Base-by-base conservation (phyloP, 2,888 invertebrate species). In the Phasia obesa region DNA sequence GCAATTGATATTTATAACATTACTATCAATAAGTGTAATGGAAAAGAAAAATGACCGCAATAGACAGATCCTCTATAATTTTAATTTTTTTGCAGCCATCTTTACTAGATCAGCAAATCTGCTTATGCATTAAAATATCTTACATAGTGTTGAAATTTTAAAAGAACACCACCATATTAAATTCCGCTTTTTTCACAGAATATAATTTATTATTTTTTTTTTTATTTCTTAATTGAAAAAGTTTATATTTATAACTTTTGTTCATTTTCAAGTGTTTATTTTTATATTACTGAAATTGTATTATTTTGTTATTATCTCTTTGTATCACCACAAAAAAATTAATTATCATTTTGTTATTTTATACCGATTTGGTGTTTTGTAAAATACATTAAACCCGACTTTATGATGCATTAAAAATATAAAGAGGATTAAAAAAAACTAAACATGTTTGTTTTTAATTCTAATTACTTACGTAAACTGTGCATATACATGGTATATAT, bases 341-440 rank as follows among this genome's bases (percentile, higher is more conserved):
- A 55, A 44, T 19, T 38, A 23, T 60, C 19, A 60, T 13, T 70
- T 73, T 42, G 38, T 73, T 60, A 38, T 44, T 73, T 25, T 53
- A 38, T 42, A 38, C 42, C 60, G 35, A 60, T 60, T 25, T 60
- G 17, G 25, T 15, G 5, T 62, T n/a, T 53, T 31, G 35, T 44
- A n/a, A 55, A 73, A 62, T 17, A 53, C 7, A 38, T 21, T 13
- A 53, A 44, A 4, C 21, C n/a, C 27, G 62, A 31, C 31, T 21
- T 53, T 42, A 42, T 31, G 5, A 64, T 31, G 17, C 27, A 73
- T 44, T 44, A 19, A 73, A 60, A 62, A 73, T 73, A 73, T 42
- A 73, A 73, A 73, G 51, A 73, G 73, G 73, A 53, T 73, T 62
- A 62, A 64, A 44, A 70, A 64, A 71, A 62, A 64, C 62, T 42